Base-by-base conservation (phyloP, 1,140 invertebrate species). In the Drepana arcuata region DNA sequence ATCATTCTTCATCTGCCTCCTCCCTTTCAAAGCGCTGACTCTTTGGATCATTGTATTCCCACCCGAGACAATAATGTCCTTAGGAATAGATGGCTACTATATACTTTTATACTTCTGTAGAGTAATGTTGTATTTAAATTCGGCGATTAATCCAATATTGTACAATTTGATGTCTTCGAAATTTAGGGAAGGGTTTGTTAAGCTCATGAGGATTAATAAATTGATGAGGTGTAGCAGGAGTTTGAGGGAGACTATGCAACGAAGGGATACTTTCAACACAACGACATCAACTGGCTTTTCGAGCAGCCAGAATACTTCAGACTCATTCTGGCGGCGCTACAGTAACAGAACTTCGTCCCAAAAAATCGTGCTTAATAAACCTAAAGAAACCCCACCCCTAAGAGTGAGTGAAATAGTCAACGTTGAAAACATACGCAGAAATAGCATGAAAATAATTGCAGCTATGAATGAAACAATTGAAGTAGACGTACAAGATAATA, bases 111-210 rank as follows among this genome's bases (percentile, higher is more conserved):
- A 94, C 75, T 92, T 95, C 75, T 92, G 90, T 56, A 87, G 94
- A 28, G 88, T 95, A 14, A 93, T 96, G 91, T 75, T 94, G 10
- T 95, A 96, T 78, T 86, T 95, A 11, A 95, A 96, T 67, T 95
- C 93, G 2, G 93, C 93, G 14, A 89, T 95, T 38, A 96, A 96
- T 81, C 95, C 95, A 2, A 94, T 96, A 49, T 85, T 96, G 9
- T 96, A 96, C 78, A 94, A 93, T 69, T 84, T 94, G 7, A 95
- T 95, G 91, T 95, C 93, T n/a, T 93, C 93, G 0, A 96, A 95
- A 74, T 96, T 96, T 79, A 86, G 95, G 7, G 89, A 90, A 10
- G 94, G 93, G 0, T 95, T 95, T 56, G 77, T 90, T 5, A 88
- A 86, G 30, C 56, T 92, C 26, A 84, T 89, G 15, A 74, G 49